phyloP scores from a whole-genome alignment of 2,888 invertebrate genomes.

The Agrochola lychnidis region DNA sequence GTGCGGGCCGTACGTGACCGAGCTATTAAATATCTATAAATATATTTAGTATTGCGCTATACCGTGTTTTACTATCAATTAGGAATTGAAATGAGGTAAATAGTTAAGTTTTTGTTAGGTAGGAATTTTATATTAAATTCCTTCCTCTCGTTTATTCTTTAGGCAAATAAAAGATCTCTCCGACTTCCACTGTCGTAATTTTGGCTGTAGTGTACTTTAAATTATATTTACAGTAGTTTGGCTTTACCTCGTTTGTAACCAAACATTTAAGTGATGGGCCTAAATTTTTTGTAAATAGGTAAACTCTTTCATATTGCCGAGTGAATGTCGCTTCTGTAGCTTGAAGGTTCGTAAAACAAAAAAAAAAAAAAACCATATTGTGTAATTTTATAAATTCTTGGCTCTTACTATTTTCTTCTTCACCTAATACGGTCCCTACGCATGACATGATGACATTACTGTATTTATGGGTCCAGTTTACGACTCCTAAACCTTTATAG shows the following conservation, averaged over 20 bases:
- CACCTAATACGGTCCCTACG: background rate
- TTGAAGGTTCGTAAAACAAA: background rate
- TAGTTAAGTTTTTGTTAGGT: background rate
- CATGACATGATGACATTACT: slow-evolving; percentile 11
- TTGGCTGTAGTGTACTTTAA: background rate
- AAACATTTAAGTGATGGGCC: background rate
- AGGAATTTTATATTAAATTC: background rate
- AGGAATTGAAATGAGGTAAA: slow-evolving; percentile 41
- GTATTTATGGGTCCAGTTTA: slow-evolving; percentile 27
- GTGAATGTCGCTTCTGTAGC: background rate
- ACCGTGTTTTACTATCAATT: slow-evolving; percentile 26
- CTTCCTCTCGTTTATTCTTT: background rate
- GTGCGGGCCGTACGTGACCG: slow-evolving; percentile 53
- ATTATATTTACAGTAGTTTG: background rate
- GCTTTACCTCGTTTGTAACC: background rate
- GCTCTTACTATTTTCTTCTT: background rate
- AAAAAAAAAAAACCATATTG: background rate
- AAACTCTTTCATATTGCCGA: slow-evolving; percentile 6
- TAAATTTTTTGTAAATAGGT: background rate
- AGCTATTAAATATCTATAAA: slow-evolving; percentile 50
- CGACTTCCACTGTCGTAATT: background rate
- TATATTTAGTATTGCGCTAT: slow-evolving; percentile 30
- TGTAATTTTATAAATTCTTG: background rate
- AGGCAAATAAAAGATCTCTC: background rate
- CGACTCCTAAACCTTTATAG: slow-evolving; percentile 21